Evolutionary conservation across 2,888 invertebrate species (phyloP).

Genomic region (Athripsodes cinereus): DNA sequence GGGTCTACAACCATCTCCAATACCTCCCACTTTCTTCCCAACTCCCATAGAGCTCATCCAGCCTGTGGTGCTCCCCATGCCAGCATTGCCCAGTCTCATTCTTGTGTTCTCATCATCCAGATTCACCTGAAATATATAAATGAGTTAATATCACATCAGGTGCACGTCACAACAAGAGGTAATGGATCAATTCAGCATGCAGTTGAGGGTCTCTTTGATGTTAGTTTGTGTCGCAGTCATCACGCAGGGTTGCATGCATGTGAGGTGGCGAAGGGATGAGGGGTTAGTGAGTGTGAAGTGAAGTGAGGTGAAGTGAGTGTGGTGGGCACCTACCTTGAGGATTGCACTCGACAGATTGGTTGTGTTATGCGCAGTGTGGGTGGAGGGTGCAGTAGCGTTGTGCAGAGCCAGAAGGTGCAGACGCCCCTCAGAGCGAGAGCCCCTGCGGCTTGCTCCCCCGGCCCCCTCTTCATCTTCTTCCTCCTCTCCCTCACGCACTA

Average conservation of each 20-base stretch:
- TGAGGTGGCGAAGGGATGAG: too few relatives aligned
- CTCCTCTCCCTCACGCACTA: slow-evolving; percentile 89
- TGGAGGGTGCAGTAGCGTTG: slow-evolving; percentile 9
- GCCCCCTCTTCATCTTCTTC: slow-evolving; percentile 87
- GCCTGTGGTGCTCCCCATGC: slow-evolving; percentile 25
- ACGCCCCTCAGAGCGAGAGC: slow-evolving; percentile 75
- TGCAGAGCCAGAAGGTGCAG: slow-evolving; percentile 59
- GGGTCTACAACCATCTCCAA: slow-evolving; percentile 31
- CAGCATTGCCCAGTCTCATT: slow-evolving; percentile 26
- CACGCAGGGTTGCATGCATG: too few relatives aligned
- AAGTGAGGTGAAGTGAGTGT: too few relatives aligned
- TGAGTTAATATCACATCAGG: too few relatives aligned
- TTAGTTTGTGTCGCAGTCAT: too few relatives aligned
- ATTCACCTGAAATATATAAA: slow-evolving; percentile 31
- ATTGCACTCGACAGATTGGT: slow-evolving; percentile 25
- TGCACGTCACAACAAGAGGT: too few relatives aligned
- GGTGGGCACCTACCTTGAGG: slow-evolving; percentile 15
- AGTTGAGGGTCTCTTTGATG: too few relatives aligned
- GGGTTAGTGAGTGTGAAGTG: too few relatives aligned
- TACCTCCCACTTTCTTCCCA: slow-evolving; percentile 26
- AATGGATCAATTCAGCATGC: too few relatives aligned
- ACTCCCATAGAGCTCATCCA: slow-evolving; percentile 24
- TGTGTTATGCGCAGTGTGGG: not conserved
- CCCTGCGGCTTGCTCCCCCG: slow-evolving; percentile 56
- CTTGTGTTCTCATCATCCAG: slow-evolving; percentile 36